These are phyloP conservation scores for Ooceraea biroi DNA, from an alignment of 1,140 invertebrate genomes.

Conservation along the genomic window DNA sequence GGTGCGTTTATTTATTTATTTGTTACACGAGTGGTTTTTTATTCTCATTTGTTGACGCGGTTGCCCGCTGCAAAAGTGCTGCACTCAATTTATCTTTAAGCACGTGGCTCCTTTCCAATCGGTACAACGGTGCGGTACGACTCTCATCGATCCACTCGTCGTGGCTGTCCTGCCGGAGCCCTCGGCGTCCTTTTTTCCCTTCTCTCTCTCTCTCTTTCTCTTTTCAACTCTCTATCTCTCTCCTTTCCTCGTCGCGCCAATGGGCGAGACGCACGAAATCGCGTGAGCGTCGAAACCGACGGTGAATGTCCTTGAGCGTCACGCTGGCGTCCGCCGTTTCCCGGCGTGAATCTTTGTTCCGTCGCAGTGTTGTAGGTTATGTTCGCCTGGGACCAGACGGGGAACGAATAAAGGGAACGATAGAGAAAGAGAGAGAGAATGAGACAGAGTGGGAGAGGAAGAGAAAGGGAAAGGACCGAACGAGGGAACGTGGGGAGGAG, in stretches of 20 bases:
- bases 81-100: background rate
- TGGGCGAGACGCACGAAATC: conserved; percentile 25
- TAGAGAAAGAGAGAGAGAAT: background rate
- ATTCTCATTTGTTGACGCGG: too few species aligned
- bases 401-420: background rate
- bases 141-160: conserved; percentile 20
- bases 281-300: conserved; percentile 36
- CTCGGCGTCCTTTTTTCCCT: background rate
- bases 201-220: background rate
- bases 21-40: too few species aligned
- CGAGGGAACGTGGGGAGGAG: conserved; percentile 37
- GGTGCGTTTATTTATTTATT: too few species aligned
- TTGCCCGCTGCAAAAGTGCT: too few species aligned
- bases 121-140: background rate
- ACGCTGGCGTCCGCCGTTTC: background rate
- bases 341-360: conserved; percentile 7
- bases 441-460: conserved; percentile 15
- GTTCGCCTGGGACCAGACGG: conserved; percentile 34
- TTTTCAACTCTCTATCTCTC: background rate
- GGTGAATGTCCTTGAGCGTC: conserved; percentile 49
- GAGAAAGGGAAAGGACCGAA: conserved; percentile 36
- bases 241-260: background rate
- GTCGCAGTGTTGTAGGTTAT: conserved; percentile 62
- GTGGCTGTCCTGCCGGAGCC: conserved; percentile 4
- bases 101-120: conserved; percentile 35